Base-by-base conservation (phyloP, 2,888 invertebrate species). In the Drosophila austrosaltans region DNA sequence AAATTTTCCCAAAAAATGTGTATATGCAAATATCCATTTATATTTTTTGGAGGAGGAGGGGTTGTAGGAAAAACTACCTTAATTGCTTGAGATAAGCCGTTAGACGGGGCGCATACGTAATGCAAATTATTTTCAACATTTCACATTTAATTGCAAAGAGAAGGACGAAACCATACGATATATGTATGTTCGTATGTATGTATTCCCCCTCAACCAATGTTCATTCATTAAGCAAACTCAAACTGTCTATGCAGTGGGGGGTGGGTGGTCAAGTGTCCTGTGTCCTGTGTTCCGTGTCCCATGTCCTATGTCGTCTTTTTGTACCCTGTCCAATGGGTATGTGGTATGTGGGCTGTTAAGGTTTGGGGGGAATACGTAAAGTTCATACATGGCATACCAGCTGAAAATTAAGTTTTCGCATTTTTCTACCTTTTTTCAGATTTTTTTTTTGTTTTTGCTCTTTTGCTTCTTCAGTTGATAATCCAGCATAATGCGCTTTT, bases 401-500 rank as follows among this genome's bases (percentile, higher is more conserved):
- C 62, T 87, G 84, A 71, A 88, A 85, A 87, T 87, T 87, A 87
- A 89, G 89, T 87, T 87, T 85, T 86, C 87, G 88, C 81, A 89
- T 82, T 77, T 85, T 79, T 83, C 78, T 63, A 80, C 86, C 82
- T 86, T 82, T 85, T 79, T 48, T 16, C 16, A 16, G 16, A 16
- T 16, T 25, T 48, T 22, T 48, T 25, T 10, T 48, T 2, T 36
- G 36, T 36, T 36, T 1, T 60, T 74, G 73, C 30, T 28, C 48
- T 42, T 60, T 53, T 28, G 30, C 54, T 61, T 25, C 53, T 71
- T 72, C 77, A 82, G 85, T 87, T 89, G 89, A 89, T 89, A 90
- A 90, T 91, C 89, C 85, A 72, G 79, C 87, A 89, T 88, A 90
- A 91, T 90, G 87, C 89, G 90, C 89, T 89, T 89, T 91, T 84